A percentile compares a stretch with the other conserved stretches of the same genome.
phyloP scores from a whole-genome alignment of 2,888 invertebrate species.

The Azorinus chamasolen region DNA sequence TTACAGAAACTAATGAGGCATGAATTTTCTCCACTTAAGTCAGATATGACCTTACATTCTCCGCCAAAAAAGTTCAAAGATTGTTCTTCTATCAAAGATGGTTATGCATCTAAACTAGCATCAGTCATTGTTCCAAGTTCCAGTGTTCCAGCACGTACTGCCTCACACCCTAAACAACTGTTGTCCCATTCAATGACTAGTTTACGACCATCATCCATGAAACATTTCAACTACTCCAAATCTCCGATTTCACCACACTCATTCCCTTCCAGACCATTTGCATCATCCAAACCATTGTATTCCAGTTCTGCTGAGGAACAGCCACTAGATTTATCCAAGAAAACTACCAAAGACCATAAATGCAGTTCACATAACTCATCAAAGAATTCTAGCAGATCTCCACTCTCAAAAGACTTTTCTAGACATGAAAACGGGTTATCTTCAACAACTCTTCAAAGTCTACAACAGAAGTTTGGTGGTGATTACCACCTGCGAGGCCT shows the following conservation, averaged over 20 bases:
- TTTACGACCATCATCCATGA: slow-evolving; percentile 47
- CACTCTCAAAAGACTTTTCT: slow-evolving; percentile 10
- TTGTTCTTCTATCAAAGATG: slow-evolving; percentile 52
- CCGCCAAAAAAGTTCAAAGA: slow-evolving; percentile 67
- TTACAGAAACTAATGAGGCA: slow-evolving; percentile 71
- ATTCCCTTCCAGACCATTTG: slow-evolving; percentile 46
- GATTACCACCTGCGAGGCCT: slow-evolving; percentile 74
- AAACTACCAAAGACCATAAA: slow-evolving; percentile 59
- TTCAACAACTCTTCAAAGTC: slow-evolving; percentile 79
- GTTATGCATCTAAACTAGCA: slow-evolving; percentile 62
- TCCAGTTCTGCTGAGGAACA: slow-evolving; percentile 65
- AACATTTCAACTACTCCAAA: slow-evolving; percentile 36
- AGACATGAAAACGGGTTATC: slow-evolving; percentile 66
- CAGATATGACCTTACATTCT: slow-evolving; percentile 58
- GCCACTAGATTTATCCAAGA: slow-evolving; percentile 79
- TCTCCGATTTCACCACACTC: slow-evolving; percentile 46
- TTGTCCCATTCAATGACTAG: slow-evolving; percentile 58
- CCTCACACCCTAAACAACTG: slow-evolving; percentile 70
- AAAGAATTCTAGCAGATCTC: slow-evolving; percentile 4
- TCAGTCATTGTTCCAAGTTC: slow-evolving; percentile 65
- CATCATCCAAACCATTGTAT: slow-evolving; percentile 31
- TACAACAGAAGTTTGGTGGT: slow-evolving; percentile 81
- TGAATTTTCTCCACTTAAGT: slow-evolving; percentile 67
- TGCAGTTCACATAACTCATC: slow-evolving; percentile 8
- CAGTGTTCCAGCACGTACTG: slow-evolving; percentile 45